A percentile compares a stretch with the other conserved stretches of the same genome.
Conservation (phyloP, 2,113 vertebrate species). For the Oophaga pumilio region DNA sequence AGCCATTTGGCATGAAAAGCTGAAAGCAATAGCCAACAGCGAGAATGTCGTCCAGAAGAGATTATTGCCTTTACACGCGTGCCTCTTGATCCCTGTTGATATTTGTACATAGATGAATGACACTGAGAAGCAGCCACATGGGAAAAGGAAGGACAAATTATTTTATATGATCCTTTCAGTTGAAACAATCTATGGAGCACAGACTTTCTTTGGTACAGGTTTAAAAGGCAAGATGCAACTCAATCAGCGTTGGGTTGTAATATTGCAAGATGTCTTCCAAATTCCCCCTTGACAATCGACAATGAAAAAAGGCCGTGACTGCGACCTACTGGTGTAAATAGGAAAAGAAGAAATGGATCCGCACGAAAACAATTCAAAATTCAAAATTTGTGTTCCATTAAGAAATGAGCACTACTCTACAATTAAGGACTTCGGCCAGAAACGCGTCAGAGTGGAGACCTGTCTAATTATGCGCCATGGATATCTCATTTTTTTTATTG, state of each 20-base stretch:
- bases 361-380: too few relatives aligned
- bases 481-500: too few relatives aligned
- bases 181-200: background rate
- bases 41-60: background rate
- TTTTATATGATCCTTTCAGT: background rate
- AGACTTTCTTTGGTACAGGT: background rate
- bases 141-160: conserved; percentile 13
- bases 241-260: background rate
- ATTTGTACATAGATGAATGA: conserved; percentile 40
- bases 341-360: too few relatives aligned
- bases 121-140: background rate
- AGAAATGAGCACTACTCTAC: too few relatives aligned
- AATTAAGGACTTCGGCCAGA: too few relatives aligned
- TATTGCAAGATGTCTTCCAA: background rate
- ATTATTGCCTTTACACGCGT: conserved; percentile 1
- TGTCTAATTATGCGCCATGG: too few relatives aligned
- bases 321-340: background rate
- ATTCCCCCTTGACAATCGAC: background rate
- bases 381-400: too few relatives aligned
- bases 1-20: conserved; percentile 18
- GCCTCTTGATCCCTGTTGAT: conserved; percentile 31
- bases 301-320: background rate
- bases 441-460: too few relatives aligned
- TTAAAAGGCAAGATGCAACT: background rate
- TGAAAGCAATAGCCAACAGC: conserved; percentile 3